Conservation (phyloP, 2,113 vertebrate species). For the Acanthisitta chloris region DNA sequence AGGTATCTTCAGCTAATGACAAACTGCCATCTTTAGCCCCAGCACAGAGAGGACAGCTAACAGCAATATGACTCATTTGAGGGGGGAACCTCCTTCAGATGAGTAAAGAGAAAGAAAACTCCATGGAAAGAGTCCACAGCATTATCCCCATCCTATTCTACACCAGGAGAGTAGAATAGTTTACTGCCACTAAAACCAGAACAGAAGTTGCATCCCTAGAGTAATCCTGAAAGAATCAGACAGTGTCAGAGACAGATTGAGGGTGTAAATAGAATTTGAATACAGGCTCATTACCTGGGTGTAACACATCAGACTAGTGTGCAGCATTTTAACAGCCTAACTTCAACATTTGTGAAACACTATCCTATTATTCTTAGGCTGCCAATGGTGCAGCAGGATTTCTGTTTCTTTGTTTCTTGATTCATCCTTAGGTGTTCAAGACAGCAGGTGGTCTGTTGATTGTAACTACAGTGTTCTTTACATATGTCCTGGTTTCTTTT, state of each 20-base stretch:
- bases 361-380: background rate
- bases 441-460: background rate
- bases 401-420: background rate
- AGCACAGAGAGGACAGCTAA: background rate
- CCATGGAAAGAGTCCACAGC: background rate
- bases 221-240: background rate
- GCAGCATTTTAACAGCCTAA: background rate
- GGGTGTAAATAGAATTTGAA: accelerated
- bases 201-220: background rate
- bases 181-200: background rate
- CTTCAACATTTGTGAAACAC: background rate
- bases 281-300: background rate
- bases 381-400: background rate
- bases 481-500: background rate
- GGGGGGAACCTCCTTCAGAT: background rate
- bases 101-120: background rate
- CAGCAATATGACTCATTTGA: background rate
- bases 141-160: background rate
- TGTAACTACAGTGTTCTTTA: background rate
- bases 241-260: background rate
- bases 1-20: background rate
- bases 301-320: accelerated
- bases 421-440: background rate
- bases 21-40: background rate
- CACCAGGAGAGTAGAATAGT: background rate